A percentile compares a stretch with the other conserved stretches of the same genome.
These are phyloP conservation scores for Embidobia sp. DNA, from an alignment of 2,888 invertebrate species.

Conservation along the genomic window DNA sequence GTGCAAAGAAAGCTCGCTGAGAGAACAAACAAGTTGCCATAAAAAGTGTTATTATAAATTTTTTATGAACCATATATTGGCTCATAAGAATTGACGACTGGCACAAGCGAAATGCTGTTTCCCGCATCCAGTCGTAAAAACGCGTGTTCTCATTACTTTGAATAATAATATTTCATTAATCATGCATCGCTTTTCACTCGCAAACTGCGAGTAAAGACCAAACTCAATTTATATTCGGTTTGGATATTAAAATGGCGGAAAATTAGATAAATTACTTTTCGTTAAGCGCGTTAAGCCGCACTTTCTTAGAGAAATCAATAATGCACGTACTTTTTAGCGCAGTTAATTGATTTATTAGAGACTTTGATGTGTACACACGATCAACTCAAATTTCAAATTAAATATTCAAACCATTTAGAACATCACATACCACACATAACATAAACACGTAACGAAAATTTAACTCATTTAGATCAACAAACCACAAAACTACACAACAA, in stretches of 20 bases:
- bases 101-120: slow-evolving; percentile 44
- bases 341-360: too few relatives aligned
- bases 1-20: slow-evolving; percentile 51
- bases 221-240: slow-evolving; percentile 47
- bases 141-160: slow-evolving; percentile 48
- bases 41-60: slow-evolving; percentile 60
- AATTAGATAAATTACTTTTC: slow-evolving; percentile 38
- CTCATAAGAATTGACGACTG: slow-evolving; percentile 54
- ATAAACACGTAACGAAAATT: too few relatives aligned
- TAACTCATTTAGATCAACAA: too few relatives aligned
- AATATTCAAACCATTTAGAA: too few relatives aligned
- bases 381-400: too few relatives aligned
- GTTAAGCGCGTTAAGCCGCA: neutral
- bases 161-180: slow-evolving; percentile 51
- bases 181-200: slow-evolving; percentile 34
- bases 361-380: too few relatives aligned
- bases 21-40: slow-evolving; percentile 55
- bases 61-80: slow-evolving; percentile 57
- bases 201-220: too few relatives aligned
- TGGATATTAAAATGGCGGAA: slow-evolving; percentile 25
- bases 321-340: too few relatives aligned
- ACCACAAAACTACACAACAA: too few relatives aligned
- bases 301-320: too few relatives aligned
- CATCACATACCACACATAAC: too few relatives aligned
- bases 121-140: slow-evolving; percentile 54